Percentiles rank a stretch among this genome's conserved stretches.
phyloP scores from a whole-genome alignment of 2,888 invertebrate genomes.

The Autographa pulchrina region DNA sequence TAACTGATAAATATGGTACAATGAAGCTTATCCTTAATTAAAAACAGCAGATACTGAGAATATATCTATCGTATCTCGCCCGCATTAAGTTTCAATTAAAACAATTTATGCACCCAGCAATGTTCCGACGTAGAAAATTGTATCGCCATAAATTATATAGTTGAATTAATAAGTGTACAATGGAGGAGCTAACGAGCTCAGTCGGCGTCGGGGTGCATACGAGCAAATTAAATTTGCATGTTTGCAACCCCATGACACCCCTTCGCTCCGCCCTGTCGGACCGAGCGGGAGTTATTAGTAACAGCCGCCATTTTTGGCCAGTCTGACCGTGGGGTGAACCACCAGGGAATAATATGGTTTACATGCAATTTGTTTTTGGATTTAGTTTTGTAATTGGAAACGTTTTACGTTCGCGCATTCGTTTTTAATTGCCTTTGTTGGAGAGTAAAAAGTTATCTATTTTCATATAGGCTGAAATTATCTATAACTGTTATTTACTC shows the following conservation, averaged over 20 bases:
- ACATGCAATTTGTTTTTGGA: slow-evolving; percentile 69
- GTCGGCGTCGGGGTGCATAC: slow-evolving; percentile 78
- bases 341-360: slow-evolving; percentile 66
- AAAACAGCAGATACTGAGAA: slow-evolving; percentile 33
- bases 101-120: slow-evolving; percentile 80
- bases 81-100: slow-evolving; percentile 88
- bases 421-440: slow-evolving; percentile 21
- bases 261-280: slow-evolving; percentile 68
- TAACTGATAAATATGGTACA: slow-evolving; percentile 15
- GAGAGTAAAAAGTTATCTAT: slow-evolving; percentile 21
- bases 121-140: slow-evolving; percentile 68
- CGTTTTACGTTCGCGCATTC: slow-evolving; percentile 43
- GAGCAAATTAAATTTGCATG: slow-evolving; percentile 87
- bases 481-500: slow-evolving; percentile 14
- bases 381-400: slow-evolving; percentile 66
- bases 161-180: slow-evolving; percentile 87
- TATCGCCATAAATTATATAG: slow-evolving; percentile 81
- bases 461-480: slow-evolving; percentile 21
- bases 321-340: slow-evolving; percentile 60
- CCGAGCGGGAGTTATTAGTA: slow-evolving; percentile 64
- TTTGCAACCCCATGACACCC: slow-evolving; percentile 80
- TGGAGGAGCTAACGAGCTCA: slow-evolving; percentile 79
- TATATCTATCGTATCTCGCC: slow-evolving; percentile 60
- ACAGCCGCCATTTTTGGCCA: slow-evolving; percentile 77
- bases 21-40: slow-evolving; percentile 34